Evolutionary conservation across 1,140 invertebrate genomes (phyloP), one percentile per base, ranked within the genome.

Genomic region (Sinonovacula constricta): DNA sequence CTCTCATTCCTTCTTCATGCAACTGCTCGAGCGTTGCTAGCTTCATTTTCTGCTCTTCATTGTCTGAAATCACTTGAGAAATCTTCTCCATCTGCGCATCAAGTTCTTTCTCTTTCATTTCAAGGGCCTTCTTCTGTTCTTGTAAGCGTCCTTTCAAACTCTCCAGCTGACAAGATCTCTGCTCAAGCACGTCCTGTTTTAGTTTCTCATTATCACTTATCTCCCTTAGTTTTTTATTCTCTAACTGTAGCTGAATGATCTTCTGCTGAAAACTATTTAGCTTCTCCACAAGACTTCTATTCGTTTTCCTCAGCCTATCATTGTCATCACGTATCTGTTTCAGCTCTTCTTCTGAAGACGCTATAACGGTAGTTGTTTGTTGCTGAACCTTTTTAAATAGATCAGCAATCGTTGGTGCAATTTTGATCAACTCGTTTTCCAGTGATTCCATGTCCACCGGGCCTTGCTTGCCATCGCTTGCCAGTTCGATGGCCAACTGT

Each of bases 261-360:
- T 80, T 84, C 60, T 84, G 83, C 36, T 84, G 83, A 33, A 84
- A 84, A n/a, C 75, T 78, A 63, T 84, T 84, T 18, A 84, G 56
- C 51, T 84, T 84, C 63, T 84, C 83, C 49, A 84, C 81, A 30
- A 84, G 66, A 14, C 72, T 69, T 66, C 81, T 67, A 51, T 84
- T 84, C n/a, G 83, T 84, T 82, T 84, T 84, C 24, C 83, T 56
- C 31, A 84, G 65, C 34, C 83, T 63, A 26, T 84, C 83, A 57
- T 84, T 84, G 57, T 84, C 83, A 14, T 82, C 79, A 60, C 63
- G 78, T 3, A 84, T 80, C 45, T 78, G 81, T 24, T 77, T 71
- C 26, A 84, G 77, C 67, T 84, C 75, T 62, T 78, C 75, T n/a
- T 78, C 75, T 1, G 22, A 59, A 14, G 24, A 14, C 18, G 56